Conservation (phyloP, 2,797 vertebrate species). For the Margarornis squamiger region DNA sequence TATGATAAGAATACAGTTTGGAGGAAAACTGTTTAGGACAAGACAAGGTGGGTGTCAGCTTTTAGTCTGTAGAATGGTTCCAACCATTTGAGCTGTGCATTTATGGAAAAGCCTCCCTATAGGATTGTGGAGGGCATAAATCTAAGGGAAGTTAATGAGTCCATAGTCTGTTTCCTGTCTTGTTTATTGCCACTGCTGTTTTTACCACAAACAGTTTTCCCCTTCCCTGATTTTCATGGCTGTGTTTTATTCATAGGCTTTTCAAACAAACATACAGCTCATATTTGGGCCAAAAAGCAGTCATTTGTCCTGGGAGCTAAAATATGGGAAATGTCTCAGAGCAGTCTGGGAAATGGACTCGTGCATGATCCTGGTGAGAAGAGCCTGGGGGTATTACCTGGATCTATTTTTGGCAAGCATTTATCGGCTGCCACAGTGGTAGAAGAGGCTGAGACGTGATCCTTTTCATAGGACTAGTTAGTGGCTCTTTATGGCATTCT, state of each 20-base stretch:
- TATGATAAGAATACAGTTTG: background rate
- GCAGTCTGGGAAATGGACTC: background rate
- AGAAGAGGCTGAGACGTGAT: background rate
- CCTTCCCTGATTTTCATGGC: background rate
- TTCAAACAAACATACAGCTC: background rate
- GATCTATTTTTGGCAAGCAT: background rate
- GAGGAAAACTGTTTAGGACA: background rate
- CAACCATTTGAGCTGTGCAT: background rate
- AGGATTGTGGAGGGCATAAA: background rate
- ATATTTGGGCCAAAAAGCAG: background rate
- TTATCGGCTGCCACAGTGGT: background rate
- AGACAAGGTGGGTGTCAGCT: background rate
- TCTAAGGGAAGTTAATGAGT: background rate
- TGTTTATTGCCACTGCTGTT: background rate
- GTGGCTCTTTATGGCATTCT: background rate
- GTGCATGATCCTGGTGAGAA: background rate
- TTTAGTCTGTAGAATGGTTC: background rate
- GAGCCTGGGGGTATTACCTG: background rate
- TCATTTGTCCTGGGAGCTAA: background rate
- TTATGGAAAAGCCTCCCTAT: background rate
- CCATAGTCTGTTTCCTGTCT: background rate
- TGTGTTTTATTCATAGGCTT: background rate
- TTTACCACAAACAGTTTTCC: background rate
- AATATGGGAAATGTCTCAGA: background rate
- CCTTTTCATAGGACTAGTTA: background rate